Evolutionary conservation across 2,888 invertebrate genomes (phyloP).

Genomic region (Cheilosia grossa): DNA sequence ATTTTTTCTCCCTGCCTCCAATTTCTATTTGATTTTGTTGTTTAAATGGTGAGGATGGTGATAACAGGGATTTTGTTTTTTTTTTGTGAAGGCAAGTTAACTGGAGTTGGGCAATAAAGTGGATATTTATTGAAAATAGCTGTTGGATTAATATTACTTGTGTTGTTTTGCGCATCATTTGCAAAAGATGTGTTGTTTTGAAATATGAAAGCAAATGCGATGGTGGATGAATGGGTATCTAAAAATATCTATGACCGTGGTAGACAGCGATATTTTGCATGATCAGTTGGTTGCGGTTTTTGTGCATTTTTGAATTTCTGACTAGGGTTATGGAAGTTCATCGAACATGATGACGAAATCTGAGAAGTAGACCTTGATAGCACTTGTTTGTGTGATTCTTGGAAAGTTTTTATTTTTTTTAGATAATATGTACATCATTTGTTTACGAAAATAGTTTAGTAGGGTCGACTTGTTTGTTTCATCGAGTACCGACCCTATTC

Average conservation of each 20-base stretch:
- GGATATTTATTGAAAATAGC: not conserved
- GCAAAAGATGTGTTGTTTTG: not conserved
- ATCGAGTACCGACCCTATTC: too few relatives aligned
- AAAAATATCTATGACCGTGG: conserved; percentile 36
- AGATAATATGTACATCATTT: not conserved
- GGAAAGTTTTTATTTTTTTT: not conserved
- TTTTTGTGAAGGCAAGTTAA: not conserved
- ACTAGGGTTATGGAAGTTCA: conserved; percentile 30
- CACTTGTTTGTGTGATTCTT: not conserved
- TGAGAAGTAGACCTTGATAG: conserved; percentile 8
- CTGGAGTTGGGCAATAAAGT: conserved; percentile 18
- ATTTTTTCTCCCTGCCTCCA: conserved; percentile 49
- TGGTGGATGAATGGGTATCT: conserved; percentile 8
- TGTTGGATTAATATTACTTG: not conserved
- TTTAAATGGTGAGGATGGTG: conserved; percentile 7
- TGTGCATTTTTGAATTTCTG: not conserved
- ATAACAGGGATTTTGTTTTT: not conserved
- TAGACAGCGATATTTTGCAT: not conserved
- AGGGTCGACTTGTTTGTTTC: too few relatives aligned
- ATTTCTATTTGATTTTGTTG: conserved; percentile 20
- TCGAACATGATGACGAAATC: not conserved
- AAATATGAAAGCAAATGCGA: not conserved
- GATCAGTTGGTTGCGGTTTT: not conserved
- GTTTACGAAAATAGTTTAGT: not conserved
- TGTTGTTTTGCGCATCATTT: conserved; percentile 15